Conservation (phyloP, 2,113 vertebrate species). For the Mus musculus region GRCm39 chr12:73847001-73847500, state of each 20-base stretch:
- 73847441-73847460: slow-evolving; percentile 17
- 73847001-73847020: background rate
- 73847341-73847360: slow-evolving; percentile 12
- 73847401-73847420: slow-evolving; percentile 4
- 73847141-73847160: background rate
- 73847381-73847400: background rate
- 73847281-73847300: background rate
- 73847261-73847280: background rate
- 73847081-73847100: background rate
- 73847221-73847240: background rate
- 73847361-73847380: background rate
- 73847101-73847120: background rate
- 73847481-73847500: background rate
- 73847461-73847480: background rate
- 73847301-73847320: background rate
- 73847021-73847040: background rate
- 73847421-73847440: background rate
- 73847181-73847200: background rate
- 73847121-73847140: too few relatives aligned
- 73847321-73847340: background rate
- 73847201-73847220: background rate
- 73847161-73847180: background rate
- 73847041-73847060: background rate
- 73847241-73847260: background rate
- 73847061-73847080: background rate